These are phyloP conservation scores for Echiichthys vipera DNA, from an alignment of 2,797 vertebrate genomes.

Conservation along the genomic window DNA sequence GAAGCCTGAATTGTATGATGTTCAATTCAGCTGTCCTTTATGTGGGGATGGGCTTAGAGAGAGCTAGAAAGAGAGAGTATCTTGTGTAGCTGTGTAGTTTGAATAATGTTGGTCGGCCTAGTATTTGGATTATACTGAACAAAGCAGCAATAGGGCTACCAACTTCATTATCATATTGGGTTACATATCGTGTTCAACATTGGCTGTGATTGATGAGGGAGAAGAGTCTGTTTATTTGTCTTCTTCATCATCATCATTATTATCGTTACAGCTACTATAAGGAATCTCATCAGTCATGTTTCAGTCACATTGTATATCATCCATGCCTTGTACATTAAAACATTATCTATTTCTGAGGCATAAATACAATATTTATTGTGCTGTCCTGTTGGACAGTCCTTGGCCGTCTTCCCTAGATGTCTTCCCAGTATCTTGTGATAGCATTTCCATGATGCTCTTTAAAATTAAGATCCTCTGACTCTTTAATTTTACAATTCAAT, in stretches of 20 bases:
- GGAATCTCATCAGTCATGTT: constrained; percentile 2
- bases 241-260: neutral
- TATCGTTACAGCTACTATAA: neutral
- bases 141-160: constrained; percentile 1
- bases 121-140: constrained; percentile 22
- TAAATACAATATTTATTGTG: neutral
- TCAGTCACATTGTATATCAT: neutral
- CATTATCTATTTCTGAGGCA: neutral
- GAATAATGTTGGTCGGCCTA: constrained; percentile 28
- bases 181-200: constrained; percentile 36
- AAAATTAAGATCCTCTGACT: constrained; percentile 23
- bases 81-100: neutral
- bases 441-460: constrained; percentile 5
- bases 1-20: constrained; percentile 13
- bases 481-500: neutral
- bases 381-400: neutral
- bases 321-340: neutral
- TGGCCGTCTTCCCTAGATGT: neutral
- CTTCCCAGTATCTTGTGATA: neutral
- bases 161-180: constrained; percentile 17
- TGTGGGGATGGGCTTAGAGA: neutral
- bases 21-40: constrained; percentile 13
- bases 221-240: constrained; percentile 29
- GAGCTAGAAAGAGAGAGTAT: neutral
- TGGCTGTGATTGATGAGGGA: constrained; percentile 40